Conservation (phyloP, 1,140 invertebrate species). For the Frieseomelitta varia region DNA sequence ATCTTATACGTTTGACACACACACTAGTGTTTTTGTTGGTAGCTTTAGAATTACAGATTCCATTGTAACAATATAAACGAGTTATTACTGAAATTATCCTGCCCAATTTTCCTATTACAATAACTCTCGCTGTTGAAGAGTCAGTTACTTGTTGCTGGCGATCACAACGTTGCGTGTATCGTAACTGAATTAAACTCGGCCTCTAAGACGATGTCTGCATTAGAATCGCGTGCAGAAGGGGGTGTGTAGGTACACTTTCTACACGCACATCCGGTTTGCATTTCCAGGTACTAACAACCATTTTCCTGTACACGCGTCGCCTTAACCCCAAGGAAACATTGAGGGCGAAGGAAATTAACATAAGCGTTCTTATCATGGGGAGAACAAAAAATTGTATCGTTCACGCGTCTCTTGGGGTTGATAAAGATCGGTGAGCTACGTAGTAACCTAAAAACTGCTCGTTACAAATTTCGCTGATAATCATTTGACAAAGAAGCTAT, state of each 20-base stretch:
- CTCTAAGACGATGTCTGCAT: slow-evolving; percentile 53
- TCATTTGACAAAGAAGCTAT: background rate
- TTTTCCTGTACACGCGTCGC: slow-evolving; percentile 69
- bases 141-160: slow-evolving; percentile 33
- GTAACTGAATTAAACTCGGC: slow-evolving; percentile 58
- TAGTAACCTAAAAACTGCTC: background rate
- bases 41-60: background rate
- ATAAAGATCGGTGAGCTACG: background rate
- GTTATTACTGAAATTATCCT: background rate
- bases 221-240: slow-evolving; percentile 56
- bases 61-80: background rate
- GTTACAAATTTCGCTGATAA: background rate
- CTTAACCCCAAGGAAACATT: slow-evolving; percentile 54
- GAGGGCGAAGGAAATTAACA: slow-evolving; percentile 37
- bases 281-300: slow-evolving; percentile 64
- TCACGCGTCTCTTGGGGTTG: background rate
- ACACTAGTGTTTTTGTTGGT: background rate
- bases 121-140: background rate
- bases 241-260: slow-evolving; percentile 50
- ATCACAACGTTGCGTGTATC: slow-evolving; percentile 39
- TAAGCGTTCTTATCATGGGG: background rate
- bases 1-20: background rate
- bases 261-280: slow-evolving; percentile 72
- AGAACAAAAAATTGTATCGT: background rate
- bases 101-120: background rate